Conservation (phyloP, 2,888 invertebrate species). For the Cyclophora albipunctata region DNA sequence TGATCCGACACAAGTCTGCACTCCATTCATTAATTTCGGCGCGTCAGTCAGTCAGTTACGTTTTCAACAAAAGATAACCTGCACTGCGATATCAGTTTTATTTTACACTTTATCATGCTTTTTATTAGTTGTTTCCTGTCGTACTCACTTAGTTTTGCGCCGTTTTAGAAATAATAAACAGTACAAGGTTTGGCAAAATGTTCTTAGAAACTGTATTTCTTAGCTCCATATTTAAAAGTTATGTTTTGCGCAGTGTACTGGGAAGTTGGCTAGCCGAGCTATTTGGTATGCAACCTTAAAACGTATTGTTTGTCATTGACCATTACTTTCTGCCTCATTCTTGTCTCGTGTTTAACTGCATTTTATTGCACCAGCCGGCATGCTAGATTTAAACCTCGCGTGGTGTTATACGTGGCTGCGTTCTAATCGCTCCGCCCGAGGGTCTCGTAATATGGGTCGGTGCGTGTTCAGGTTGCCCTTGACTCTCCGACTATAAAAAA, state of each 20-base stretch:
- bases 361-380: constrained; percentile 13
- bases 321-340: not conserved
- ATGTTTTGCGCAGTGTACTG: not conserved
- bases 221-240: not conserved
- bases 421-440: constrained; percentile 3
- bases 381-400: constrained; percentile 9
- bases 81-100: constrained; percentile 11
- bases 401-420: constrained; percentile 12
- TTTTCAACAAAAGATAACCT: constrained; percentile 5
- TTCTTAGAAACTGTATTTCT: constrained; percentile 16
- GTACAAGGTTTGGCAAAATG: constrained; percentile 12
- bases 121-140: constrained; percentile 23
- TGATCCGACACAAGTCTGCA: constrained; percentile 13
- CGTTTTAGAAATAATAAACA: constrained; percentile 24
- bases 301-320: not conserved
- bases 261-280: not conserved
- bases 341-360: not conserved
- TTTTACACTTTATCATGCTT: constrained; percentile 13
- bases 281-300: not conserved
- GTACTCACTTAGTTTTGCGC: constrained; percentile 21
- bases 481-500: constrained; percentile 16
- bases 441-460: constrained; percentile 6
- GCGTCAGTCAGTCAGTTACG: not conserved
- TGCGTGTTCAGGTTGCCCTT: constrained; percentile 17
- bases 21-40: constrained; percentile 18